Conservation (phyloP, 2,113 vertebrate species). For the Cyprinodon tularosa region DNA sequence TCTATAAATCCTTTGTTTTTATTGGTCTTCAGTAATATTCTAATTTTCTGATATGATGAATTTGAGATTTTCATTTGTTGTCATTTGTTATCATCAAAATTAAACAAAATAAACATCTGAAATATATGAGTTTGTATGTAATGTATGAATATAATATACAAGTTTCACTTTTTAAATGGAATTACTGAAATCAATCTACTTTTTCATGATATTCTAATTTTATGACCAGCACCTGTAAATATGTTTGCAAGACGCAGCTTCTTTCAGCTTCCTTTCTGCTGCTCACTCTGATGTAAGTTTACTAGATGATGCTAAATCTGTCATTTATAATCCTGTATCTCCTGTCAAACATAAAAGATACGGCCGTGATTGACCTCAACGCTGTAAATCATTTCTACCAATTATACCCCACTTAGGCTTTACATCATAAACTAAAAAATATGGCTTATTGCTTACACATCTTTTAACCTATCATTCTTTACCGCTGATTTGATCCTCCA, state of each 20-base stretch:
- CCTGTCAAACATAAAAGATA: conserved; percentile 5
- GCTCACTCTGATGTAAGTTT: conserved; percentile 20
- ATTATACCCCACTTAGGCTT: conserved; percentile 15
- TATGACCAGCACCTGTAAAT: too few relatives aligned
- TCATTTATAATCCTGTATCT: conserved; percentile 47
- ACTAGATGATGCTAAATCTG: conserved; percentile 26
- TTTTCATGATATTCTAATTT: too few relatives aligned
- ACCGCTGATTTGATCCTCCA: not conserved
- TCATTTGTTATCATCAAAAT: too few relatives aligned
- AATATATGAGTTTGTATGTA: too few relatives aligned
- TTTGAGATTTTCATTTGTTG: too few relatives aligned
- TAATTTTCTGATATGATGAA: too few relatives aligned
- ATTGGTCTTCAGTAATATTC: too few relatives aligned
- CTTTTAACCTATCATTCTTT: conserved; percentile 20
- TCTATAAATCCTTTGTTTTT: too few relatives aligned
- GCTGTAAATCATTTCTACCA: not conserved
- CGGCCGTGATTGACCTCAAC: not conserved
- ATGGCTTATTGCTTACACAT: conserved; percentile 22
- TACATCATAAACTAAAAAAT: not conserved
- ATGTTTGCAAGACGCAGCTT: not conserved
- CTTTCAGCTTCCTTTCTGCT: conserved; percentile 19
- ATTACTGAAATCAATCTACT: too few relatives aligned
- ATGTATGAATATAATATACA: too few relatives aligned
- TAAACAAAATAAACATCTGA: too few relatives aligned
- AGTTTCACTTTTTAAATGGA: too few relatives aligned